These are phyloP conservation scores for Emydoidea blandingii DNA, from an alignment of 2,797 vertebrate species.

Conservation along the genomic window DNA sequence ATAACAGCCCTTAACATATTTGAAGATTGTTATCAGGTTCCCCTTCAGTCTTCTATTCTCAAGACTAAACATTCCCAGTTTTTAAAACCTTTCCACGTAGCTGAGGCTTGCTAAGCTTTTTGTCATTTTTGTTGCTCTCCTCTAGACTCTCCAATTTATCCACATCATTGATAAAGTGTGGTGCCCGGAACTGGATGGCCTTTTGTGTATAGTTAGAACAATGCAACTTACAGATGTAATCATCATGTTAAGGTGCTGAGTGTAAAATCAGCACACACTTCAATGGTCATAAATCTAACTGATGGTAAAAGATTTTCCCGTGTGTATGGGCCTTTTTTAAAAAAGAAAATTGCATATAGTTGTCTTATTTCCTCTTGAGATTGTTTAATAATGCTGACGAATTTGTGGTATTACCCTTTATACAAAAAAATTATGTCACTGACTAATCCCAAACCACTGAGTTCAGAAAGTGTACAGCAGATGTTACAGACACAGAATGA, in stretches of 20 bases:
- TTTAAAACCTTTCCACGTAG: neutral
- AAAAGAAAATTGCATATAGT: slow-evolving; percentile 38
- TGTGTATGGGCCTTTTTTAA: slow-evolving; percentile 29
- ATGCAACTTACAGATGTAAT: slow-evolving; percentile 8
- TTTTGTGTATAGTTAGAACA: neutral
- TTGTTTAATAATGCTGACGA: slow-evolving; percentile 35
- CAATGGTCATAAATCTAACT: slow-evolving; percentile 33
- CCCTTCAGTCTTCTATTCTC: neutral
- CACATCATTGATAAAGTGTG: neutral
- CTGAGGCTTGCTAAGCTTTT: neutral
- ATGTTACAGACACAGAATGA: slow-evolving; percentile 43
- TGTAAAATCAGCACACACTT: neutral
- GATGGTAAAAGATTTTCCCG: neutral
- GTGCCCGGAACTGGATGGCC: neutral
- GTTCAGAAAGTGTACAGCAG: neutral
- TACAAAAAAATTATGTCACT: slow-evolving; percentile 54
- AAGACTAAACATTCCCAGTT: neutral
- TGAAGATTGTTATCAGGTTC: neutral
- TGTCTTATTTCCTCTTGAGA: slow-evolving; percentile 27
- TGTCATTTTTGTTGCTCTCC: neutral
- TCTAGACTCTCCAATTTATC: neutral
- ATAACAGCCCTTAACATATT: neutral
- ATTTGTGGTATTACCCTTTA: slow-evolving; percentile 51
- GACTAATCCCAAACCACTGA: slow-evolving; percentile 26
- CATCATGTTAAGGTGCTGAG: neutral